phyloP scores from a whole-genome alignment of 2,888 invertebrate species.

The Branchellion lobata region DNA sequence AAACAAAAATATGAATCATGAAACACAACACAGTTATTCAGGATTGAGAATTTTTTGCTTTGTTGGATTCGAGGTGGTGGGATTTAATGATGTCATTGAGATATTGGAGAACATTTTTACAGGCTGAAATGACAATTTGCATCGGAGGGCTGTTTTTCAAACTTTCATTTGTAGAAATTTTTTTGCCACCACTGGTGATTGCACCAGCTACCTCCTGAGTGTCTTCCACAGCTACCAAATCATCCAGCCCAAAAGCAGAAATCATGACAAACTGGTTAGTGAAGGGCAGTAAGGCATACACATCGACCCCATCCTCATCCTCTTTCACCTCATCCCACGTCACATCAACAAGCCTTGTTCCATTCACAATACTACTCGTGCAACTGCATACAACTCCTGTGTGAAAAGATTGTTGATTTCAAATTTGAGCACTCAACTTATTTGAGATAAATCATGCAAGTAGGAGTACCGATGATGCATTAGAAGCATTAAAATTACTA shows the following conservation, averaged over 20 bases:
- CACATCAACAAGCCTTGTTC: neutral
- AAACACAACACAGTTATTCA: too few relatives aligned
- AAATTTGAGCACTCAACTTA: neutral
- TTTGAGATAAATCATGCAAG: too few relatives aligned
- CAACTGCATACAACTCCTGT: neutral
- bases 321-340: neutral
- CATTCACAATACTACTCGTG: neutral
- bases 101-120: neutral
- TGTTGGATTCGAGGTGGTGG: neutral
- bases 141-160: too few relatives aligned
- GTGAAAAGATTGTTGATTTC: neutral
- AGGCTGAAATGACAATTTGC: neutral
- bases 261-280: neutral
- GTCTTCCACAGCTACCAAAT: too few relatives aligned
- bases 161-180: too few relatives aligned
- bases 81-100: neutral
- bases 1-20: too few relatives aligned
- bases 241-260: too few relatives aligned
- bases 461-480: too few relatives aligned
- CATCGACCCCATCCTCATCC: neutral
- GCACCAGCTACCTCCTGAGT: too few relatives aligned
- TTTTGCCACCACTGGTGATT: too few relatives aligned
- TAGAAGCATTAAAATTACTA: too few relatives aligned
- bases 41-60: too few relatives aligned
- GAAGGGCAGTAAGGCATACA: constrained; percentile 9